A percentile compares a stretch with the other conserved stretches of the same genome.
Conservation (phyloP, 2,888 invertebrate species). For the Macaria notata region DNA sequence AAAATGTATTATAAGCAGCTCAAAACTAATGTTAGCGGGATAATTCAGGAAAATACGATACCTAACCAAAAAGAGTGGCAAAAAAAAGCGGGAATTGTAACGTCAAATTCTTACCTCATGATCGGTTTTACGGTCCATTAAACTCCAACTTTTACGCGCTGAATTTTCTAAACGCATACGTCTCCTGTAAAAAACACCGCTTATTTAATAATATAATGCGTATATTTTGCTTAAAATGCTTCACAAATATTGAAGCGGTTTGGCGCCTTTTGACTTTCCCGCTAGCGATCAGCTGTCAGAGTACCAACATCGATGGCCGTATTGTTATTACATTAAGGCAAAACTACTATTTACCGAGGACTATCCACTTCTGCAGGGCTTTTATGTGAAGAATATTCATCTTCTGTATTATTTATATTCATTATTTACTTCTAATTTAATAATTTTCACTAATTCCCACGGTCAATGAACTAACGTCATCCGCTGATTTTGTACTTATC, state of each 20-base stretch:
- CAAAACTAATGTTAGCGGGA: neutral
- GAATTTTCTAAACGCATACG: constrained; percentile 56
- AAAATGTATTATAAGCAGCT: neutral
- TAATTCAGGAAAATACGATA: constrained; percentile 10
- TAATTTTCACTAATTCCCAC: constrained; percentile 11
- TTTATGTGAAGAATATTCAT: constrained; percentile 46
- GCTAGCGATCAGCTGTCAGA: constrained; percentile 76
- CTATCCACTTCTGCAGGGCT: constrained; percentile 53
- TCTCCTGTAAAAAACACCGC: constrained; percentile 57
- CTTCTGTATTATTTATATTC: constrained; percentile 52
- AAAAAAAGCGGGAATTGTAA: constrained; percentile 59
- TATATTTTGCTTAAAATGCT: constrained; percentile 1
- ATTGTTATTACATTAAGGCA: constrained; percentile 32
- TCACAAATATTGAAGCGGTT: constrained; percentile 31
- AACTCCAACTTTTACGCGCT: constrained; percentile 70
- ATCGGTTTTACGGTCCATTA: constrained; percentile 71
- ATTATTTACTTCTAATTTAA: constrained; percentile 41
- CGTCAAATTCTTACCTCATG: constrained; percentile 58
- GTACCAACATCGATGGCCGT: constrained; percentile 36
- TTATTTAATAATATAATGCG: constrained; percentile 12
- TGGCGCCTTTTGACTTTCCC: constrained; percentile 77
- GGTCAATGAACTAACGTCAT: constrained; percentile 27
- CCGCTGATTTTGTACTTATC: neutral
- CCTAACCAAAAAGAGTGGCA: constrained; percentile 49
- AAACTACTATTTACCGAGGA: constrained; percentile 56